Base-by-base conservation (phyloP, 1,140 invertebrate genomes). In the Drosophila equinoxialis region DNA sequence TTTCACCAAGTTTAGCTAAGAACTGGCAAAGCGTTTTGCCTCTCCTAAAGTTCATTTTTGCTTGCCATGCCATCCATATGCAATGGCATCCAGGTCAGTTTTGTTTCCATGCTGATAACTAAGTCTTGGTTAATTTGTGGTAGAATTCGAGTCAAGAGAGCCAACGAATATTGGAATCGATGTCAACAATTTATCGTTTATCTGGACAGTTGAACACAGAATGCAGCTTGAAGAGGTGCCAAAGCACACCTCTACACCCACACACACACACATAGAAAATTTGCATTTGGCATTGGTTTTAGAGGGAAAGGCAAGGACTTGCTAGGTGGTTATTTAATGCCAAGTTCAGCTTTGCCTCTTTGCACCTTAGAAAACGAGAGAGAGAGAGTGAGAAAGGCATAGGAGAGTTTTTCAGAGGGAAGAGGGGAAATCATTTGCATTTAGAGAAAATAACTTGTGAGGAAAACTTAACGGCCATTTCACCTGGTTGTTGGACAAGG, bases 181-280 rank as follows among this genome's bases (percentile, higher is more conserved):
- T 86, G 81, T 78, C 82, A 74, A 77, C 78, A 86, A 86, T 84
- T 85, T 85, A 84, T 86, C 78, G 81, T 68, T 86, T 77, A 86
- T 45, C 71, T 58, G 66, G 74, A 76, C 71, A 63, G 68, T 68
- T 65, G 41, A 54, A 64, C 72, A 80, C 67, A 61, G 17, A 81
- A 63, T 41, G 60, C 11, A 42, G 42, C 45, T 4, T 42, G 48
- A 67, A 42, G 60, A 74, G 68, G 58, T 67, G 59, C 65, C 59
- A 3, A 45, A 60, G 74, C 45, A 55, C 11, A 54, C 41, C 11
- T 39, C 1, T 3, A 59, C 66, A 71, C 74, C 63, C 65, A 45
- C 51, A 65, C 26, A 42, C 20, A 59, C 26, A 62, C 48, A 51
- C 60, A 6, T 35, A 8, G 35, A 65, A 20, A 37, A 55, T 6